phyloP scores from a whole-genome alignment of 2,797 vertebrate genomes.

The Micropoecilia bifurca region DNA sequence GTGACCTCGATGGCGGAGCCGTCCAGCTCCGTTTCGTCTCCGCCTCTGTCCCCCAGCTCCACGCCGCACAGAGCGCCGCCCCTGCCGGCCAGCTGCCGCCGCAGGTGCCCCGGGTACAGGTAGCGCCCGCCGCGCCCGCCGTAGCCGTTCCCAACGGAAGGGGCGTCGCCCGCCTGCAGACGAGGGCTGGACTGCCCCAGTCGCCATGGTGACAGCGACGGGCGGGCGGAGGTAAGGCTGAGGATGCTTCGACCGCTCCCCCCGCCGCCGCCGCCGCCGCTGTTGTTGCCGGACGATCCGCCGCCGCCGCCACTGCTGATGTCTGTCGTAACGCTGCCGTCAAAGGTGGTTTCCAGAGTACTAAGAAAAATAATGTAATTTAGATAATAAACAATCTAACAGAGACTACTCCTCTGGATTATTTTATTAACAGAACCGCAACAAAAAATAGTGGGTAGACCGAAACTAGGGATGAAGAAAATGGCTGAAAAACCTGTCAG shows the following conservation, averaged over 20 bases:
- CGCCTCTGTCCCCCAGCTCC: constrained; percentile 80
- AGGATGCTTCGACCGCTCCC: constrained; percentile 87
- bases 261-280: constrained; percentile 12
- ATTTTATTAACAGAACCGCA: background rate
- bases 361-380: constrained; percentile 60
- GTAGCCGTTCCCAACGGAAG: constrained; percentile 85
- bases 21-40: constrained; percentile 85
- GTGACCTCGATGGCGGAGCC: constrained; percentile 87
- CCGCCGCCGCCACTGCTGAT: constrained; percentile 82
- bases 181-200: constrained; percentile 93
- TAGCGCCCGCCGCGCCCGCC: constrained; percentile 82
- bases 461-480: background rate
- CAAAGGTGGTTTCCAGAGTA: constrained; percentile 95
- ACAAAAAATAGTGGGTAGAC: background rate
- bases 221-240: constrained; percentile 90
- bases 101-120: constrained; percentile 86
- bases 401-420: background rate
- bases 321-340: constrained; percentile 91
- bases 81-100: constrained; percentile 88
- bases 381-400: background rate
- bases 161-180: constrained; percentile 93
- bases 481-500: too few species aligned
- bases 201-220: constrained; percentile 93
- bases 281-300: constrained; percentile 49
- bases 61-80: constrained; percentile 68